phyloP scores from a whole-genome alignment of 2,113 vertebrate genomes.

The Typhlomys cinereus region DNA sequence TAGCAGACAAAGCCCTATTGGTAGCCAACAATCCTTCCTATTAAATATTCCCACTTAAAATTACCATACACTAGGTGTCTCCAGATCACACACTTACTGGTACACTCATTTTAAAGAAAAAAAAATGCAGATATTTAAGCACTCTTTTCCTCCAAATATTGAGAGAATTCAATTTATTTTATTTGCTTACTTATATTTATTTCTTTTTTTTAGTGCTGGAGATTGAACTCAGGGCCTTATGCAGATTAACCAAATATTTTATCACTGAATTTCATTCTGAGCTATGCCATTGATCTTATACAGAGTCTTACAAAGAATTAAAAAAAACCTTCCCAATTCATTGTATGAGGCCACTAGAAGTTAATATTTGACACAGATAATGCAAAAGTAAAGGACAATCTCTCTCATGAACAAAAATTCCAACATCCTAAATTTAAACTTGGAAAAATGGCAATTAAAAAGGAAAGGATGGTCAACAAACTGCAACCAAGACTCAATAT shows the following conservation, averaged over 20 bases:
- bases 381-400: not conserved
- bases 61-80: not conserved
- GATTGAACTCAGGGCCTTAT: not conserved
- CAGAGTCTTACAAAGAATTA: constrained; percentile 18
- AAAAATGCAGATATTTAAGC: not conserved
- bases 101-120: not conserved
- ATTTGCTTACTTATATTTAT: no score
- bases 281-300: not conserved
- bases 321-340: not conserved
- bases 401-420: not conserved
- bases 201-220: not conserved
- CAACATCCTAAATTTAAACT: constrained; percentile 4
- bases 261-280: no score
- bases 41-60: not conserved
- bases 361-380: not conserved
- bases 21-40: not conserved
- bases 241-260: not conserved
- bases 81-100: not conserved
- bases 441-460: constrained; percentile 7
- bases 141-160: not conserved
- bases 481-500: not conserved
- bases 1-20: not conserved
- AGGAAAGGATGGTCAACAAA: not conserved
- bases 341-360: not conserved
- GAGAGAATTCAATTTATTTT: not conserved